A percentile compares a stretch with the other conserved stretches of the same genome.
Conservation (phyloP, 1,140 invertebrate species). For the Drosophila kanapiae region DNA sequence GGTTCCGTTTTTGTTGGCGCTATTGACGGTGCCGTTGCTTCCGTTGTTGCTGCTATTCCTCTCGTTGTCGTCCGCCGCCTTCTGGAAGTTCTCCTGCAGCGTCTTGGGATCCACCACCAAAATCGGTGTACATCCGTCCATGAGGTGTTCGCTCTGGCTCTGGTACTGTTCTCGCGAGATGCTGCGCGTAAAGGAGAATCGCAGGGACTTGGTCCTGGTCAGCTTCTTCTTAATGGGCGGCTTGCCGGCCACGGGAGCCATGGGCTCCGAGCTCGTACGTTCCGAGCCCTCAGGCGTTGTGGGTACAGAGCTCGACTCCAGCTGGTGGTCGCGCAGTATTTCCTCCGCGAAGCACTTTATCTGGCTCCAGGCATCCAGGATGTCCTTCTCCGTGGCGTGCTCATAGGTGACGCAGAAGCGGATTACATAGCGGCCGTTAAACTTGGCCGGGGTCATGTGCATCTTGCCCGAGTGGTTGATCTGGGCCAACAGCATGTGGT, state of each 20-base stretch:
- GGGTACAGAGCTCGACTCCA: slow-evolving; percentile 71
- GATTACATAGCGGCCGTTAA: slow-evolving; percentile 92
- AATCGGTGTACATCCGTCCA: slow-evolving; percentile 89
- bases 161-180: slow-evolving; percentile 88
- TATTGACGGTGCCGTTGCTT: slow-evolving; percentile 19
- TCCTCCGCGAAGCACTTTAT: slow-evolving; percentile 90
- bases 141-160: slow-evolving; percentile 87
- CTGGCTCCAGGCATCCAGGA: slow-evolving; percentile 91
- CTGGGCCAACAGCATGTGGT: slow-evolving; percentile 88
- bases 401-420: slow-evolving; percentile 94
- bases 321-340: slow-evolving; percentile 86
- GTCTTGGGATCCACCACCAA: slow-evolving; percentile 86
- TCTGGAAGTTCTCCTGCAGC: slow-evolving; percentile 69
- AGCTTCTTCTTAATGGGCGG: slow-evolving; percentile 86
- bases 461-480: slow-evolving; percentile 95
- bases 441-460: slow-evolving; percentile 95
- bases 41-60: slow-evolving; percentile 40
- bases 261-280: slow-evolving; percentile 73
- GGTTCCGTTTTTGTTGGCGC: slow-evolving; percentile 3
- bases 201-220: slow-evolving; percentile 87
- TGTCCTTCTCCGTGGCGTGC: slow-evolving; percentile 91
- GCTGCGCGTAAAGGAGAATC: slow-evolving; percentile 89
- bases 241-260: slow-evolving; percentile 82
- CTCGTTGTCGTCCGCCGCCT: slow-evolving; percentile 67
- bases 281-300: slow-evolving; percentile 65